Base-by-base conservation (phyloP, 2,888 invertebrate species). In the Nemoura dubitans region DNA sequence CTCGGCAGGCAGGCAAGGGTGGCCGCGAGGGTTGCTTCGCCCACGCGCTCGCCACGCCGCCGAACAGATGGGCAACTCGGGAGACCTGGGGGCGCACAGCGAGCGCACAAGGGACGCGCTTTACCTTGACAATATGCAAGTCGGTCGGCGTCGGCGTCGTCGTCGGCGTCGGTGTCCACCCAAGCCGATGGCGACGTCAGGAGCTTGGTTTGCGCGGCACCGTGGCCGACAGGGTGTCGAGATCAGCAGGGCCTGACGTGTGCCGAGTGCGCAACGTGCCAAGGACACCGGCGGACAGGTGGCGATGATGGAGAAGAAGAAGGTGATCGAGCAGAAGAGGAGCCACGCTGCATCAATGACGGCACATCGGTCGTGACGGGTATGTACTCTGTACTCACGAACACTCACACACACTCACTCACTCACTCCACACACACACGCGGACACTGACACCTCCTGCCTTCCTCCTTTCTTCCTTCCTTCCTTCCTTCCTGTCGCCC, bases 281-380 rank as follows among this genome's bases (percentile, higher is more conserved):
- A 26, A 78, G 27, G 78, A 3, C 5, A 76, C 5, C 21, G 36
- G 78, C 14, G 78, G 28, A 78, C 2, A 78, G 27, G 26, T 78
- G 27, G 78, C 25, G 28, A 78, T 28, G 30, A 28, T 78, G 81
- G 29, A 81, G n/a, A 81, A 29, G 30, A 81, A 81, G 81, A 81
- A 81, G 81, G 27, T 0, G 81, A 81, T 6, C 78, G n/a, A 78
- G 78, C 6, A 30, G 30, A 29, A 81, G 81, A 30, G 30, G 28
- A 30, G 30, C 81, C 81, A 81, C 81, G 81, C 81, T 81, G 81
- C 5, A 29, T 81, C 28, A 30, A n/a, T 81, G 6, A 30, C 5
- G n/a, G 81, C 16, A 81, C 81, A 81, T 81, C 81, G 81, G 29
- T 81, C 81, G 81, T n/a, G 14, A 81, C 29, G 5, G 26, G 25